Percentiles rank a stretch among this genome's conserved stretches.
Conservation (phyloP, 2,888 invertebrate genomes). For the Galerucella nymphaeae region DNA sequence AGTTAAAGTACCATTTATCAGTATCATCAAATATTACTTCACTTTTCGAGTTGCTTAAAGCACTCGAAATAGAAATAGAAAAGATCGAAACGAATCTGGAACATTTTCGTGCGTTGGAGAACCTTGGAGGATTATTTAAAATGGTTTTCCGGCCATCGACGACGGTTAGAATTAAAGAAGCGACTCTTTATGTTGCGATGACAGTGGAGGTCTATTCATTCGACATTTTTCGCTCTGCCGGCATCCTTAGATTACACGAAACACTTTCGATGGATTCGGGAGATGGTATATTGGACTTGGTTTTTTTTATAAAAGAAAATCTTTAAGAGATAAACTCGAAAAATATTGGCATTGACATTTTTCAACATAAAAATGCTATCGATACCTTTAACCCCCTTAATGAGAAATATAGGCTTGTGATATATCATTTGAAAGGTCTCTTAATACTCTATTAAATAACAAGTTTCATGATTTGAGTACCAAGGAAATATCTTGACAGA, state of each 20-base stretch:
- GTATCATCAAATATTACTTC: constrained; percentile 11
- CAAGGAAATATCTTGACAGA: too few species aligned
- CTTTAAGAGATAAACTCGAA: too few species aligned
- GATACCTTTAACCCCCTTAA: too few species aligned
- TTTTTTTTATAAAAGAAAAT: neutral
- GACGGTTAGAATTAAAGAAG: constrained; percentile 1
- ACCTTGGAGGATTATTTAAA: constrained; percentile 12
- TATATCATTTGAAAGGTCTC: too few species aligned
- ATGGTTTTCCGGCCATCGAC: constrained; percentile 13
- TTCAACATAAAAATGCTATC: too few species aligned
- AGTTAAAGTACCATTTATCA: constrained; percentile 1
- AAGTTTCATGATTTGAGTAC: too few species aligned
- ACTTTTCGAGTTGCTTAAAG: constrained; percentile 1
- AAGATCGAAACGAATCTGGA: constrained; percentile 8
- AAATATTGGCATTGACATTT: too few species aligned
- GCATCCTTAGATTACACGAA: constrained; percentile 9
- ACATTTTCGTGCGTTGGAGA: constrained; percentile 6
- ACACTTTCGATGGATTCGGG: constrained; percentile 15
- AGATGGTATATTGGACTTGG: neutral
- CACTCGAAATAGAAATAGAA: constrained; percentile 10
- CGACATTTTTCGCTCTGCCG: constrained; percentile 5
- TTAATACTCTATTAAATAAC: too few species aligned
- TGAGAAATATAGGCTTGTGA: too few species aligned
- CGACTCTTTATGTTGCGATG: neutral
- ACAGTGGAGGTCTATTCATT: constrained; percentile 11